Evolutionary conservation across 2,888 invertebrate species (phyloP).

Genomic region (Iselma pallidipennis): DNA sequence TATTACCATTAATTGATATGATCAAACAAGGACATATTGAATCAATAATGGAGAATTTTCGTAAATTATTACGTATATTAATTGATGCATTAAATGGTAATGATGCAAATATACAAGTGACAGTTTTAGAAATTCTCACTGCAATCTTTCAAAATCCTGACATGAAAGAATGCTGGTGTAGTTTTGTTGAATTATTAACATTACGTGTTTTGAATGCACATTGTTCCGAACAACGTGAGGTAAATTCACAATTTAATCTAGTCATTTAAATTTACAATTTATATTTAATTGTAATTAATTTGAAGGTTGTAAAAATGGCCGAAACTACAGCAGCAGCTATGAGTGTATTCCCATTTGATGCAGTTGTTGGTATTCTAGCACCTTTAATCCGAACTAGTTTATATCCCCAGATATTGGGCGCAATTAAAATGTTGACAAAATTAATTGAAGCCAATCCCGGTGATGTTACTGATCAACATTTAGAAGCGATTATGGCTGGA

Average conservation of each 20-base stretch:
- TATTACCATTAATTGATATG: conserved; percentile 56
- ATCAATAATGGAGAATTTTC: conserved; percentile 60
- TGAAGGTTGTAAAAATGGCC: conserved; percentile 77
- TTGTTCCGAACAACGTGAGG: conserved; percentile 70
- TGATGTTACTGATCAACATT: conserved; percentile 73
- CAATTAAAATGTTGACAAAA: conserved; percentile 88
- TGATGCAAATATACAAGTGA: conserved; percentile 67
- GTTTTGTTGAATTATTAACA: conserved; percentile 89
- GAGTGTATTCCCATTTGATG: conserved; percentile 77
- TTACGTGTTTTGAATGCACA: conserved; percentile 88
- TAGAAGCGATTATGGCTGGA: conserved; percentile 84
- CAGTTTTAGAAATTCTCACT: conserved; percentile 78
- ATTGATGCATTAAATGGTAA: conserved; percentile 71
- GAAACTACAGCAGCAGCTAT: conserved; percentile 77
- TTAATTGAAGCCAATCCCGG: conserved; percentile 76
- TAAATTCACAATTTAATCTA: conserved; percentile 42
- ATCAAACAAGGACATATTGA: conserved; percentile 60
- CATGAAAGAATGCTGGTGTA: conserved; percentile 78
- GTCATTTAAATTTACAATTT: background rate
- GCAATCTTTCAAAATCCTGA: conserved; percentile 82
- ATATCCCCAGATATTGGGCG: conserved; percentile 87
- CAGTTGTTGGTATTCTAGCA: conserved; percentile 68
- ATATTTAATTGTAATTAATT: conserved; percentile 20
- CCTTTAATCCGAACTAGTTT: conserved; percentile 88
- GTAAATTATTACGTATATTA: conserved; percentile 74